phyloP scores from a whole-genome alignment of 2,888 invertebrate genomes.

The Plebejus anna region DNA sequence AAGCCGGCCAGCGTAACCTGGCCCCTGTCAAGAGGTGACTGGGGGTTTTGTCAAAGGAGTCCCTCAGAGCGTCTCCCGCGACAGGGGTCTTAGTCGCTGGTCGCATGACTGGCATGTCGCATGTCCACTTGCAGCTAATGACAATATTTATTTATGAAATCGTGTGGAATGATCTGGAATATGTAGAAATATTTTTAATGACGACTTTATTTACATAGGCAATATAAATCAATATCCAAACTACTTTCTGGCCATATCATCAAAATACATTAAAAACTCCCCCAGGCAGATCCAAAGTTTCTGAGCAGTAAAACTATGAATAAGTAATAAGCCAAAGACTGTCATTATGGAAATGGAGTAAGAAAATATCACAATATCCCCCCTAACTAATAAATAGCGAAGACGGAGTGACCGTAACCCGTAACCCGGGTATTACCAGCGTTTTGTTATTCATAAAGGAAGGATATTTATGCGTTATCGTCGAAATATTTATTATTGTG shows the following conservation, averaged over 20 bases:
- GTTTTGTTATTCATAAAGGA: slow-evolving; percentile 78
- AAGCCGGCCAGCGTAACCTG: slow-evolving; percentile 54
- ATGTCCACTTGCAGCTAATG: slow-evolving; percentile 73
- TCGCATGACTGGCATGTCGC: slow-evolving; percentile 71
- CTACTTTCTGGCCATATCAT: too few species aligned
- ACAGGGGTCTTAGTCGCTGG: slow-evolving; percentile 50
- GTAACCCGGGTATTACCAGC: slow-evolving; percentile 62
- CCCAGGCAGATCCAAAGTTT: neutral
- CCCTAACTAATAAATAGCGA: slow-evolving; percentile 64
- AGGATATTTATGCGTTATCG: slow-evolving; percentile 78
- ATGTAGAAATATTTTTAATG: neutral
- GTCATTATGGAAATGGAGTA: neutral
- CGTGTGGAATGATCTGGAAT: slow-evolving; percentile 46
- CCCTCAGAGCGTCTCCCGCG: slow-evolving; percentile 37
- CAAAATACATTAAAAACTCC: neutral
- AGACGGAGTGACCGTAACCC: slow-evolving; percentile 67
- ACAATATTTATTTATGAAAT: slow-evolving; percentile 74
- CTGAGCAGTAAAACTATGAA: neutral
- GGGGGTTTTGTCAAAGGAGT: slow-evolving; percentile 40
- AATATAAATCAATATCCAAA: neutral
- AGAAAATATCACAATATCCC: slow-evolving; percentile 35
- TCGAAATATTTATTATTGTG: slow-evolving; percentile 80
- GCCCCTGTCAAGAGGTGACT: slow-evolving; percentile 49
- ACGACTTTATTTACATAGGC: neutral
- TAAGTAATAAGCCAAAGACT: neutral